These are phyloP conservation scores for Anguilla megastoma DNA, from an alignment of 2,797 vertebrate genomes.

Conservation along the genomic window DNA sequence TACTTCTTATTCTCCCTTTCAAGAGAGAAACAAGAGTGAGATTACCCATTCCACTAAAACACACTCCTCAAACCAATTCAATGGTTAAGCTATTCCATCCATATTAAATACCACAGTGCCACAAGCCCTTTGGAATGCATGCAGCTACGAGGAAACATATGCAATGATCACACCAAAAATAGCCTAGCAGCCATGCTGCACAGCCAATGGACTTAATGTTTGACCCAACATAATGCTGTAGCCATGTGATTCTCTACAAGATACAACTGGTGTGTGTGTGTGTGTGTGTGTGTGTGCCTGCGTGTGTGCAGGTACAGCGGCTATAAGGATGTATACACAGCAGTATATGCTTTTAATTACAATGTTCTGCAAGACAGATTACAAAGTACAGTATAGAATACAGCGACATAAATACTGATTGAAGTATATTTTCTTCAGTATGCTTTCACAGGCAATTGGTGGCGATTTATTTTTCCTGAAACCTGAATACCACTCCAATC, in stretches of 20 bases:
- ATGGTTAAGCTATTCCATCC: background rate
- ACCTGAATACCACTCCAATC: background rate
- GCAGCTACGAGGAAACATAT: too few species aligned
- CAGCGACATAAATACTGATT: background rate
- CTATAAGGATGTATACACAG: background rate
- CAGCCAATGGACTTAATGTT: background rate
- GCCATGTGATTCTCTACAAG: background rate
- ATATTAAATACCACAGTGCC: background rate
- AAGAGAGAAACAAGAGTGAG: slow-evolving; percentile 37
- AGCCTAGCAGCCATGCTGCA: background rate
- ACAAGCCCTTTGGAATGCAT: background rate
- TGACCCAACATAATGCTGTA: background rate
- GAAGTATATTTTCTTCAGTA: background rate
- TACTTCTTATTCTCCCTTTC: slow-evolving; percentile 85
- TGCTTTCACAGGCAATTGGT: background rate
- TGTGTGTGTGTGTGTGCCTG: background rate
- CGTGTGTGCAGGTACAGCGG: background rate
- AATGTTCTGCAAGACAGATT: background rate
- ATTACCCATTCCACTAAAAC: slow-evolving; percentile 1
- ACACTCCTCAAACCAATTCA: background rate
- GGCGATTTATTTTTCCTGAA: background rate
- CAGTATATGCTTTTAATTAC: background rate
- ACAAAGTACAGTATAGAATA: background rate
- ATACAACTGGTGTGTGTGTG: background rate
- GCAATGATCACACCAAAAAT: background rate